Evolutionary conservation across 2,888 invertebrate species (phyloP).

Genomic region (Monopis laevigella): DNA sequence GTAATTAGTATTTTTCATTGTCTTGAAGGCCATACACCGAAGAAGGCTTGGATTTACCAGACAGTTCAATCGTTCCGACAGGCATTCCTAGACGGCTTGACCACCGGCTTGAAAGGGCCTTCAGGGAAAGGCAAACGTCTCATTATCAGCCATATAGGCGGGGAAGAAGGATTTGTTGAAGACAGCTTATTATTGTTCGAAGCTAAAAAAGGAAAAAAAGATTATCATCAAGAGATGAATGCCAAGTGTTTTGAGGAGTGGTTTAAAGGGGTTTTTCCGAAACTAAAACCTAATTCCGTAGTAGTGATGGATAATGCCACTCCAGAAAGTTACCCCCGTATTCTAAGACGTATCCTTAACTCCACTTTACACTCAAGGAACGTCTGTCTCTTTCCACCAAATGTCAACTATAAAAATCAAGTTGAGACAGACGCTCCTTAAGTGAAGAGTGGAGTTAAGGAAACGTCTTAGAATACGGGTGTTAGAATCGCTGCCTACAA

Average conservation of each 20-base stretch:
- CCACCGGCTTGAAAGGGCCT: slow-evolving; percentile 18
- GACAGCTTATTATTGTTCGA: slow-evolving; percentile 20
- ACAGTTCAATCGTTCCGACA: slow-evolving; percentile 18
- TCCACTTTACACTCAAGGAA: no score
- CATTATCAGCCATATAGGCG: slow-evolving; percentile 19
- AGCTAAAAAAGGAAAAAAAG: slow-evolving; percentile 20
- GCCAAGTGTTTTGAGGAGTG: slow-evolving; percentile 20
- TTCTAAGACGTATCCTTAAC: no score
- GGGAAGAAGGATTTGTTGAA: slow-evolving; percentile 15
- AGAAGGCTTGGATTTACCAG: slow-evolving; percentile 20
- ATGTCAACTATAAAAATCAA: no score
- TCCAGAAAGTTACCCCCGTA: no score
- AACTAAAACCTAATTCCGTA: slow-evolving; percentile 19
- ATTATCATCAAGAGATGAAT: slow-evolving; percentile 23
- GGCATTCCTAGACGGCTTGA: slow-evolving; percentile 22
- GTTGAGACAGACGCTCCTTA: no score
- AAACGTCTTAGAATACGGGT: no score
- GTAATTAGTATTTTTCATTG: slow-evolving; percentile 6
- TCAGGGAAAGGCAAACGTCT: slow-evolving; percentile 19
- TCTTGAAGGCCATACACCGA: slow-evolving; percentile 20
- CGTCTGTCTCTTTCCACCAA: no score
- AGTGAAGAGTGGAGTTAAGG: no score
- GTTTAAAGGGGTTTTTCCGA: slow-evolving; percentile 19
- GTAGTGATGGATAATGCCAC: slow-evolving; percentile 19
- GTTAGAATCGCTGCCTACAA: no score